Evolutionary conservation across 2,113 vertebrate genomes (phyloP).

Genomic region (Labeo rohita): DNA sequence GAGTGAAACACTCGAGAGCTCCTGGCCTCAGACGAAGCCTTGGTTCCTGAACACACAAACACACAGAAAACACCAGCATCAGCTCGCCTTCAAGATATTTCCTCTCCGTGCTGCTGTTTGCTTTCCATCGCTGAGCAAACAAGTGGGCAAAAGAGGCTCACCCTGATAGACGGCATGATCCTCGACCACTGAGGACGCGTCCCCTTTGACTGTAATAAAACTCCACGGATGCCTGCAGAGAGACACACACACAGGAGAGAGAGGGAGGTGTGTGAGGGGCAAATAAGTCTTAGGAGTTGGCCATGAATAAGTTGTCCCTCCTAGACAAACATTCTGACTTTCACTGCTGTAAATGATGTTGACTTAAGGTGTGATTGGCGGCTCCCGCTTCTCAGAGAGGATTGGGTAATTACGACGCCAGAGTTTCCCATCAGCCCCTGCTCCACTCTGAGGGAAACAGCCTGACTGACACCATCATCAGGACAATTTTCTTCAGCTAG

Average conservation of each 20-base stretch:
- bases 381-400: conserved; percentile 5
- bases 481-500: conserved; percentile 18
- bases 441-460: conserved; percentile 29
- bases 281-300: conserved; percentile 4
- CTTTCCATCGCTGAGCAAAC: conserved; percentile 32
- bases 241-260: conserved; percentile 7
- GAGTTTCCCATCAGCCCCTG: conserved; percentile 34
- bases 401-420: conserved; percentile 43
- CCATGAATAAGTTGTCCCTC: conserved; percentile 9
- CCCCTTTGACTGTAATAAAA: conserved; percentile 89
- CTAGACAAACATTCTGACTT: conserved; percentile 46
- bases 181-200: conserved; percentile 82
- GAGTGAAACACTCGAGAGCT: conserved; percentile 83
- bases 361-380: conserved; percentile 49
- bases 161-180: conserved; percentile 91
- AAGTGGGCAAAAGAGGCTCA: conserved; percentile 61
- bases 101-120: neutral
- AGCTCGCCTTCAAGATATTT: neutral
- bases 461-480: conserved; percentile 35
- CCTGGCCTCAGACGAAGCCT: conserved; percentile 83
- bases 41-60: conserved; percentile 78
- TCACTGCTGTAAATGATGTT: conserved; percentile 50
- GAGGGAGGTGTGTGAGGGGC: neutral
- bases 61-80: conserved; percentile 13
- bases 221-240: conserved; percentile 90